Evolutionary conservation across 2,113 vertebrate genomes (phyloP).

Genomic region (Notothenia coriiceps): DNA sequence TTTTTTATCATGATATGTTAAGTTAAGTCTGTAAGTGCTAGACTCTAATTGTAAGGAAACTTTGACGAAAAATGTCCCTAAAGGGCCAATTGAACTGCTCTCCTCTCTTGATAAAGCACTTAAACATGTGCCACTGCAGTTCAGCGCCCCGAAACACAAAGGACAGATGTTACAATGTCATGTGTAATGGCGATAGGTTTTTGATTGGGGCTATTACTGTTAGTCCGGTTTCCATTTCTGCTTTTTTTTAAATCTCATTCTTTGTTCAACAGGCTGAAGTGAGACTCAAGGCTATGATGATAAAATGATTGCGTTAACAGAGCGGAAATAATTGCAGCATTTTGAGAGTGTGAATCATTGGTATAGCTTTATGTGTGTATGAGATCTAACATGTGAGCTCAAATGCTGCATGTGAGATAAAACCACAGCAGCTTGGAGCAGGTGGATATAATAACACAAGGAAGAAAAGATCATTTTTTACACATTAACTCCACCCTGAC

Average conservation of each 20-base stretch:
- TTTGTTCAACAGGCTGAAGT: neutral
- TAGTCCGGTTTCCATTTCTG: conserved; percentile 12
- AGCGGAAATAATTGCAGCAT: neutral
- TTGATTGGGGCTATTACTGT: conserved; percentile 1
- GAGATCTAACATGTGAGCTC: neutral
- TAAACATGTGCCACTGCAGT: neutral
- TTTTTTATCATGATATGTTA: no score
- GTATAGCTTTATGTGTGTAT: neutral
- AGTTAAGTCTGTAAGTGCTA: no score
- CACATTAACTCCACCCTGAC: conserved; percentile 50
- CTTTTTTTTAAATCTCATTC: conserved; percentile 1
- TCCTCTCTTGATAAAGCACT: neutral
- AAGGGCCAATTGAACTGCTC: conserved; percentile 1
- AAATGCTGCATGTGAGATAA: neutral
- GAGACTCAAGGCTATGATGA: neutral
- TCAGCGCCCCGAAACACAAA: neutral
- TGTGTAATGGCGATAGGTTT: neutral
- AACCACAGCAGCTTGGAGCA: neutral
- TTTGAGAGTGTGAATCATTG: conserved; percentile 8
- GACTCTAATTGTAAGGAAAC: no score
- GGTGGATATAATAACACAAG: conserved; percentile 19
- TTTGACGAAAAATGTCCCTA: neutral
- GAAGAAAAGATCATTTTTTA: conserved; percentile 53
- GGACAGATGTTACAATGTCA: conserved; percentile 10
- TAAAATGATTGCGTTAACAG: neutral